These are phyloP conservation scores for Malthinus flaveolus DNA, from an alignment of 2,888 invertebrate genomes.

Conservation along the genomic window DNA sequence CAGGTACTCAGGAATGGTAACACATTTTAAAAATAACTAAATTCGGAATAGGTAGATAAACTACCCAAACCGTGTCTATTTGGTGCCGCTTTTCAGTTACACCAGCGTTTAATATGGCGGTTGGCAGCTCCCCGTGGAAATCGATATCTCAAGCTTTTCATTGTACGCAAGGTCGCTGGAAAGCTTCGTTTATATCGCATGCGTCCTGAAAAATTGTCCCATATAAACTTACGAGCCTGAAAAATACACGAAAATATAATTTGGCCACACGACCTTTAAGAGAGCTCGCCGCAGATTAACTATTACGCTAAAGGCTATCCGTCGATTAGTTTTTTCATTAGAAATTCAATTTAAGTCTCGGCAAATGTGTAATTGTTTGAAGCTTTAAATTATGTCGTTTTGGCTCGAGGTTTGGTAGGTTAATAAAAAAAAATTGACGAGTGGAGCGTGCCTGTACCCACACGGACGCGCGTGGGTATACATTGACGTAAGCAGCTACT, in stretches of 20 bases:
- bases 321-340: no score
- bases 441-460: no score
- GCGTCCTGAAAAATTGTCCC: slow-evolving; percentile 28
- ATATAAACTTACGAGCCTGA: slow-evolving; percentile 11
- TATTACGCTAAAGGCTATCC: no score
- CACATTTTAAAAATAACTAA: slow-evolving; percentile 35
- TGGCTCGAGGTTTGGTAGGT: no score
- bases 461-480: slow-evolving; percentile 12
- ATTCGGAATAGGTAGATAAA: slow-evolving; percentile 25
- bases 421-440: no score
- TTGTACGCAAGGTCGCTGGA: slow-evolving; percentile 44
- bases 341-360: no score
- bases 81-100: slow-evolving; percentile 33
- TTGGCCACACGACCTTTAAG: not conserved
- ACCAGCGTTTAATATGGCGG: slow-evolving; percentile 45
- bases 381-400: no score
- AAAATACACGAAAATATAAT: slow-evolving; percentile 15
- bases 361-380: no score
- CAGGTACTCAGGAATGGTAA: slow-evolving; percentile 34
- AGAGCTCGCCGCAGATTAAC: no score
- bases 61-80: slow-evolving; percentile 28
- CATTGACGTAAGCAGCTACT: slow-evolving; percentile 15
- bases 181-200: slow-evolving; percentile 31
- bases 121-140: slow-evolving; percentile 50
- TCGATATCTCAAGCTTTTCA: slow-evolving; percentile 45